phyloP scores from a whole-genome alignment of 1,140 invertebrate genomes.

The Delia radicum region DNA sequence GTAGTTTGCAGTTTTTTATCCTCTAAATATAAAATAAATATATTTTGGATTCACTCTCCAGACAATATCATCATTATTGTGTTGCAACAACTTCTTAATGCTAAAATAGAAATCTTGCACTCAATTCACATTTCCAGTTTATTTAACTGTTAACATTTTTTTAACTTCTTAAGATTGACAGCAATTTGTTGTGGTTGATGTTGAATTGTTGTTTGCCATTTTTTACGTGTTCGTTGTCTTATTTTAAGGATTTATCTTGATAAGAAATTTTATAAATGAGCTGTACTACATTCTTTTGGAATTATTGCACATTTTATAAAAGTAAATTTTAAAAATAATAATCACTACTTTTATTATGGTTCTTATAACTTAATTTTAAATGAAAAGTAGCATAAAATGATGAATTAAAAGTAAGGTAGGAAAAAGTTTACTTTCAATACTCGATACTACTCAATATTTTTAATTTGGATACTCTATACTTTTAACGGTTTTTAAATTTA shows the following conservation, averaged over 20 bases:
- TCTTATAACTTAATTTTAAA: too few species aligned
- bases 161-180: conserved; percentile 5
- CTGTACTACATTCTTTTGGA: neutral
- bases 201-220: neutral
- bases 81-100: neutral
- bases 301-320: too few species aligned
- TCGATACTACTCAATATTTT: too few species aligned
- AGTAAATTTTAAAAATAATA: too few species aligned
- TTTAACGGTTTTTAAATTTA: too few species aligned
- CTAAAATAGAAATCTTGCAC: neutral
- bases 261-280: neutral
- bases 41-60: neutral
- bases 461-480: too few species aligned
- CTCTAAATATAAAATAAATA: neutral
- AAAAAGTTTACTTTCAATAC: too few species aligned
- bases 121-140: neutral
- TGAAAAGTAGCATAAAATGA: too few species aligned
- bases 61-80: neutral
- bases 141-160: conserved; percentile 10
- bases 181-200: neutral
- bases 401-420: too few species aligned
- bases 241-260: too few species aligned
- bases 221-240: neutral
- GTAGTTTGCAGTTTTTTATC: neutral
- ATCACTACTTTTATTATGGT: too few species aligned